Evolutionary conservation across 2,888 invertebrate species (phyloP).

Genomic region (Tricholauxania praeusta): DNA sequence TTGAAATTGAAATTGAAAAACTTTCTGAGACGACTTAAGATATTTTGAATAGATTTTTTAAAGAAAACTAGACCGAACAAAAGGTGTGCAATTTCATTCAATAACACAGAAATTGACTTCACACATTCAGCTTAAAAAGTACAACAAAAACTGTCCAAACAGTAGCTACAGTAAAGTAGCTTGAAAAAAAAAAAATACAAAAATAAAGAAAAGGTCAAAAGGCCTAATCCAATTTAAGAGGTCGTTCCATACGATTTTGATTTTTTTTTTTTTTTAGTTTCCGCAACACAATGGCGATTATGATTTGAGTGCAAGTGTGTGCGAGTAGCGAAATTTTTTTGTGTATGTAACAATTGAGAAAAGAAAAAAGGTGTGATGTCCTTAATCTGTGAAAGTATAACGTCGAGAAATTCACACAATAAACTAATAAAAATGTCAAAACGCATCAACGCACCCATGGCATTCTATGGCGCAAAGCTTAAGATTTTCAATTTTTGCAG

Average conservation of each 20-base stretch:
- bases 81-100: no score
- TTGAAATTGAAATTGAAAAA: no score
- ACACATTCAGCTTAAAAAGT: no score
- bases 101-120: no score
- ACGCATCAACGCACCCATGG: slow-evolving; percentile 48
- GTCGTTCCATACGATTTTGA: slow-evolving; percentile 52
- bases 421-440: slow-evolving; percentile 64
- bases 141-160: no score
- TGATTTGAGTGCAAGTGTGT: slow-evolving; percentile 21
- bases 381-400: slow-evolving; percentile 46
- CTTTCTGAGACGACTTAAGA: no score
- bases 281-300: slow-evolving; percentile 37
- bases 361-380: slow-evolving; percentile 53
- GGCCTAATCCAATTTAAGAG: slow-evolving; percentile 60
- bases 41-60: no score
- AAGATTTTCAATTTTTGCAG: slow-evolving; percentile 49
- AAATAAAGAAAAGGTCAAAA: slow-evolving; percentile 50
- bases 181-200: not conserved
- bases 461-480: slow-evolving; percentile 40
- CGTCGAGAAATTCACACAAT: slow-evolving; percentile 52
- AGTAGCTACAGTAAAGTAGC: no score
- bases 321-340: not conserved
- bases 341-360: slow-evolving; percentile 4
- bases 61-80: no score
- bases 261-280: slow-evolving; percentile 10